These are phyloP conservation scores for Hyperoodon ampullatus DNA, from an alignment of 2,113 vertebrate species.

Conservation along the genomic window DNA sequence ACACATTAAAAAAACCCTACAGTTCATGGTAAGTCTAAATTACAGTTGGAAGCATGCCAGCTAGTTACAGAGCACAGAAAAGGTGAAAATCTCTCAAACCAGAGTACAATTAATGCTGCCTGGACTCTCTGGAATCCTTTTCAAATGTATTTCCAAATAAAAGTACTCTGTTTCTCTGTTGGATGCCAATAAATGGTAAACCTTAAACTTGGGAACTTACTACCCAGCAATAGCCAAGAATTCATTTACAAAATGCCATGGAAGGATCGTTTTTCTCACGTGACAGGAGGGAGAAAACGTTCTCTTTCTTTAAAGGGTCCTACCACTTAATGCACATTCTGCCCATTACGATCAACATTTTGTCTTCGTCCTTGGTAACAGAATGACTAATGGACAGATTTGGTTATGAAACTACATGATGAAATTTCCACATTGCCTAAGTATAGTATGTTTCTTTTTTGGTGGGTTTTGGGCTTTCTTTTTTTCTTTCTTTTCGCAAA, in stretches of 20 bases:
- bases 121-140: constrained; percentile 77
- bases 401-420: neutral
- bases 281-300: constrained; percentile 22
- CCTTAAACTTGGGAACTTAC: constrained; percentile 76
- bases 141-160: constrained; percentile 84
- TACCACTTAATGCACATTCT: constrained; percentile 22
- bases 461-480: neutral
- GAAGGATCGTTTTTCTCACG: neutral
- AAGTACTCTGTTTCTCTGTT: constrained; percentile 77
- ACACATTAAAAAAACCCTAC: neutral
- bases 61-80: constrained; percentile 74
- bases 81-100: constrained; percentile 83
- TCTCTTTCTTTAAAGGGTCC: constrained; percentile 50
- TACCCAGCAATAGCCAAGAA: constrained; percentile 73
- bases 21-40: constrained; percentile 76
- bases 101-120: constrained; percentile 79
- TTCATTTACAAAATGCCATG: constrained; percentile 74
- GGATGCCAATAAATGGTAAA: constrained; percentile 80
- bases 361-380: constrained; percentile 12
- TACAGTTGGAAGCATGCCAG: constrained; percentile 73
- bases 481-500: neutral
- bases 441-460: neutral
- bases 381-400: neutral
- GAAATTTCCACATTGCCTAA: neutral
- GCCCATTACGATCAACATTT: neutral